Conservation (phyloP, 2,113 vertebrate species). For the Cyrtonyx montezumae region DNA sequence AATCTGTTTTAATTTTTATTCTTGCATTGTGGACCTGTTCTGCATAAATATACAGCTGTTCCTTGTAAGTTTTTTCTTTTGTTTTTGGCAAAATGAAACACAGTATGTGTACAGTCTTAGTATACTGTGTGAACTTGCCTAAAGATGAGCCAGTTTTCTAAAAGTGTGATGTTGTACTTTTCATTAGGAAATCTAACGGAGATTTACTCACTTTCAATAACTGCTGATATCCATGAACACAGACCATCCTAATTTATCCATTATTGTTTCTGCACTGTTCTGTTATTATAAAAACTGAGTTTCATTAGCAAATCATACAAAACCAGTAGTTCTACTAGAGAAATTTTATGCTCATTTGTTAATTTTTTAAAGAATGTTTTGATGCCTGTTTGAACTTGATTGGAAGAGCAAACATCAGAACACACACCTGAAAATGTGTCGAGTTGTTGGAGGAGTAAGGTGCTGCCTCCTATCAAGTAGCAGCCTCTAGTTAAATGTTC, state of each 20-base stretch:
- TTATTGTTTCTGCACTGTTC: neutral
- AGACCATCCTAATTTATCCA: neutral
- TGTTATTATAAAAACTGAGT: neutral
- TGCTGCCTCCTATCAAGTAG: neutral
- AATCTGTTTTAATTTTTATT: conserved; percentile 74
- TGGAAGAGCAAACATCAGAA: neutral
- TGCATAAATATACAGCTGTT: conserved; percentile 69
- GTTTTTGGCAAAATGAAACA: neutral
- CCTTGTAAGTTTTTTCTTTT: conserved; percentile 71
- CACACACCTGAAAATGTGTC: neutral
- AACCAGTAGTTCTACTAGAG: neutral
- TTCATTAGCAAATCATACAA: neutral
- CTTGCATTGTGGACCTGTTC: conserved; percentile 73
- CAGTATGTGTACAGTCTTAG: neutral
- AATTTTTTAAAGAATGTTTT: neutral
- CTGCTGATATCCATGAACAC: neutral
- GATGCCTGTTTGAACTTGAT: neutral
- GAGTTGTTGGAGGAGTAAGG: neutral
- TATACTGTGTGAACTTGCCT: neutral
- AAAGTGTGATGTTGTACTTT: neutral
- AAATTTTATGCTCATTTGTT: neutral
- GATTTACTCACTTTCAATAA: neutral
- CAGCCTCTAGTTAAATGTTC: neutral
- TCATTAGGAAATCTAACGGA: neutral
- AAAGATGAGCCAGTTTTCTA: conserved; percentile 41